phyloP scores from a whole-genome alignment of 2,113 vertebrate species.

The Etheostoma spectabile region DNA sequence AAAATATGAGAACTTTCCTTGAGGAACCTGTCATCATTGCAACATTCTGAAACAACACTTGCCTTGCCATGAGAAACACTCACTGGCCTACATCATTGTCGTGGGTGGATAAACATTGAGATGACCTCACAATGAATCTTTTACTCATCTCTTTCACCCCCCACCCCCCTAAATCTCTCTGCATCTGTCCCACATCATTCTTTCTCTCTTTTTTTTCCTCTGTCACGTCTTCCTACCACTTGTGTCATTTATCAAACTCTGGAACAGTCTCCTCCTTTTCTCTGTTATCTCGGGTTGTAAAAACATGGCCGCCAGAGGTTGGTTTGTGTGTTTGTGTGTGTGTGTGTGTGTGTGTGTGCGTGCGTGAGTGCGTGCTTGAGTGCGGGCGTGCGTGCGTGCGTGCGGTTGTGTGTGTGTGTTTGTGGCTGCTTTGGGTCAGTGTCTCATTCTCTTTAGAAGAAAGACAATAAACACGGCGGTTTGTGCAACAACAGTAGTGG shows the following conservation, averaged over 20 bases:
- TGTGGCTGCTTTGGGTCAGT: conserved; percentile 61
- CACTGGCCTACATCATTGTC: conserved; percentile 52
- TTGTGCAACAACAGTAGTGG: conserved; percentile 61
- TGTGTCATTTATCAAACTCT: conserved; percentile 61
- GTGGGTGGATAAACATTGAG: conserved; percentile 68
- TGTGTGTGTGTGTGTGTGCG: too few species aligned
- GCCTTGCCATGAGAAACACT: conserved; percentile 56
- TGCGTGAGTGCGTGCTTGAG: too few species aligned
- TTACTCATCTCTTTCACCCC: conserved; percentile 41
- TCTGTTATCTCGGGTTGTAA: conserved; percentile 73
- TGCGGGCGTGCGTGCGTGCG: too few species aligned
- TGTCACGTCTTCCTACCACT: conserved; percentile 13
- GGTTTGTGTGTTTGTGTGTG: not conserved
- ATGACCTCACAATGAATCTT: conserved; percentile 57
- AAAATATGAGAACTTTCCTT: conserved; percentile 29
- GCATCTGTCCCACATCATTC: conserved; percentile 25
- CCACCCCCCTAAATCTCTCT: conserved; percentile 23
- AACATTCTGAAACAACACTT: conserved; percentile 67
- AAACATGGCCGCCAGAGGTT: conserved; percentile 69
- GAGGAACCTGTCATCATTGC: conserved; percentile 63
- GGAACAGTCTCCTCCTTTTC: conserved; percentile 31
- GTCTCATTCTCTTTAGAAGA: conserved; percentile 53
- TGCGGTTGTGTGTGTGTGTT: too few species aligned
- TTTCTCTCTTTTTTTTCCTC: conserved; percentile 7
- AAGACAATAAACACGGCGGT: conserved; percentile 69